Percentiles rank a stretch among this genome's conserved stretches.
Evolutionary conservation across 1,140 invertebrate genomes (phyloP).

Genomic region (Antheraea pernyi): DNA sequence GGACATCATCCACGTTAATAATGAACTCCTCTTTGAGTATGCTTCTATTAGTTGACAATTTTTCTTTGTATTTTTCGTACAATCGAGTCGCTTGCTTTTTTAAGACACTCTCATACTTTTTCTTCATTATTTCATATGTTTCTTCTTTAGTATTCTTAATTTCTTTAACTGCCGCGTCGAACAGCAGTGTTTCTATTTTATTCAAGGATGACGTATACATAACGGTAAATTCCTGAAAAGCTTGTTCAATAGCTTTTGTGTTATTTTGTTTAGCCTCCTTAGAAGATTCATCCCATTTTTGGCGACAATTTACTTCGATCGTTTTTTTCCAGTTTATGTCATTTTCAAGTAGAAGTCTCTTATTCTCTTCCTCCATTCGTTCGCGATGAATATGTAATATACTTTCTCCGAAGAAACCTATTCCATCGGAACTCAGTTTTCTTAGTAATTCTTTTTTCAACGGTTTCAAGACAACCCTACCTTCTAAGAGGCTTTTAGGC

Average conservation of each 20-base stretch:
- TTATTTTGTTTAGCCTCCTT: conserved; percentile 40
- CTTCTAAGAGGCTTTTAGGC: conserved; percentile 49
- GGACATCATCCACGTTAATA: conserved; percentile 33
- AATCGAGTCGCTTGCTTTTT: conserved; percentile 53
- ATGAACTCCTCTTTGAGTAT: conserved; percentile 49
- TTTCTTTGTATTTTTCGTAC: conserved; percentile 46
- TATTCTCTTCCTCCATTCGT: conserved; percentile 46
- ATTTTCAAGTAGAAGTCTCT: conserved; percentile 36
- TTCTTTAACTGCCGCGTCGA: conserved; percentile 43
- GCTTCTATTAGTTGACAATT: conserved; percentile 42
- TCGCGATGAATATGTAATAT: conserved; percentile 39
- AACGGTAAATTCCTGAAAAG: conserved; percentile 49
- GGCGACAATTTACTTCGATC: conserved; percentile 31
- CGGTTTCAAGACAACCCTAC: conserved; percentile 52
- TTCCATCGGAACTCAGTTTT: conserved; percentile 49
- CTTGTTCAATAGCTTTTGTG: conserved; percentile 47
- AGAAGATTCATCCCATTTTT: conserved; percentile 39
- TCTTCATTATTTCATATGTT: conserved; percentile 40
- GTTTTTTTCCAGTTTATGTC: conserved; percentile 49
- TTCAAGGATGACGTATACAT: conserved; percentile 50
- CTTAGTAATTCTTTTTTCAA: conserved; percentile 42
- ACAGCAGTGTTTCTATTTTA: conserved; percentile 51
- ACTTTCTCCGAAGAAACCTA: conserved; percentile 42
- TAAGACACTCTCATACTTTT: conserved; percentile 36
- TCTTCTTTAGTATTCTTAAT: conserved; percentile 44